These are phyloP conservation scores for Schlechtendalia chinensis DNA, from an alignment of 1,140 invertebrate species.

Conservation along the genomic window DNA sequence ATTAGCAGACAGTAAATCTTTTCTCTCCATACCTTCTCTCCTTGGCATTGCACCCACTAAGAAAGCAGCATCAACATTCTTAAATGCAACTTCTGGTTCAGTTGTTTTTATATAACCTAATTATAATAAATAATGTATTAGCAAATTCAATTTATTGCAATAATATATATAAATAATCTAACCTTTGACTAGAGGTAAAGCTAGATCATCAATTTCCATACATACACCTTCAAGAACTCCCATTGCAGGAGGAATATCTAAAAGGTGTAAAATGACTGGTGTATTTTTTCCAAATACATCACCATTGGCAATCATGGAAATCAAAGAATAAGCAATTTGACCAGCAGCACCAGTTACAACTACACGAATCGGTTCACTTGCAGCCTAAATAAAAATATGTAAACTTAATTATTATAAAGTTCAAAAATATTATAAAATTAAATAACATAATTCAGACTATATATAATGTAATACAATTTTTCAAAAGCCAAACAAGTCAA, in stretches of 20 bases:
- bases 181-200: constrained; percentile 81
- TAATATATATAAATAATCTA: constrained; percentile 16
- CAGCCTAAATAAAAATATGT: constrained; percentile 19
- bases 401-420: background rate
- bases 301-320: constrained; percentile 92
- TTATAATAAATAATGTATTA: background rate
- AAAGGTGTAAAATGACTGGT: constrained; percentile 82
- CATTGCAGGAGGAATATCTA: constrained; percentile 96
- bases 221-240: constrained; percentile 92
- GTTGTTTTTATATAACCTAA: constrained; percentile 80
- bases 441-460: no score
- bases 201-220: constrained; percentile 96
- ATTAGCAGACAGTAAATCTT: constrained; percentile 92
- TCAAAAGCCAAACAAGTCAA: no score
- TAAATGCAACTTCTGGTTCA: constrained; percentile 86
- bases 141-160: background rate
- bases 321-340: constrained; percentile 96
- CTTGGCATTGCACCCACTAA: constrained; percentile 98
- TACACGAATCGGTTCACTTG: constrained; percentile 77
- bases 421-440: background rate
- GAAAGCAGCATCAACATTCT: constrained; percentile 96
- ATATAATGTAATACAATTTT: no score
- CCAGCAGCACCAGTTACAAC: constrained; percentile 97
- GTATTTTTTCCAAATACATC: constrained; percentile 93
- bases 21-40: constrained; percentile 97